Conservation (phyloP, 2,888 invertebrate species). For the Eumerus sabulonum region DNA sequence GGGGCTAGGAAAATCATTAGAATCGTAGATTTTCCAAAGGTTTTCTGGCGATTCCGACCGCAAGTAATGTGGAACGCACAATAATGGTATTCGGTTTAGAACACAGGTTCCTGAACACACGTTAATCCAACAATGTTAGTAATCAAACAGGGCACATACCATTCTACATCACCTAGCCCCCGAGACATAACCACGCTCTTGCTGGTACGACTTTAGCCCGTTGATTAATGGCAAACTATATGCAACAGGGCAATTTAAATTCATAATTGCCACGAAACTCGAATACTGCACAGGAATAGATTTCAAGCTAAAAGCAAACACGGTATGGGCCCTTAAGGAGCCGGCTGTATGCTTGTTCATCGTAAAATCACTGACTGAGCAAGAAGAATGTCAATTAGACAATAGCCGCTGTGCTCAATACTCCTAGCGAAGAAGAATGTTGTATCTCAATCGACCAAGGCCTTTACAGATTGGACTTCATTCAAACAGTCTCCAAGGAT, state of each 20-base stretch:
- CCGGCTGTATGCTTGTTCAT: constrained; percentile 32
- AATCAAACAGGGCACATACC: constrained; percentile 64
- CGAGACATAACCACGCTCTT: constrained; percentile 22
- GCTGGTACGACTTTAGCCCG: constrained; percentile 37
- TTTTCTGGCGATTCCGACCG: constrained; percentile 7
- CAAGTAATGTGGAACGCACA: constrained; percentile 7
- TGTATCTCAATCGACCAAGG: constrained; percentile 32
- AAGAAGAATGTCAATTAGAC: constrained; percentile 50
- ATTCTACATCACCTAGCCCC: constrained; percentile 47
- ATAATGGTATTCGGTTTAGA: neutral
- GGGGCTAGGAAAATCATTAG: constrained; percentile 18
- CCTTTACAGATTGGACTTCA: neutral
- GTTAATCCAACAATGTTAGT: constrained; percentile 60
- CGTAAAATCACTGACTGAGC: constrained; percentile 24
- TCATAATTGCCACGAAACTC: constrained; percentile 51
- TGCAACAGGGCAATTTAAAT: constrained; percentile 50
- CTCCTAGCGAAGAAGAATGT: constrained; percentile 7
- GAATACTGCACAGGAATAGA: constrained; percentile 23
- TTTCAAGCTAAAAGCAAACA: constrained; percentile 51
- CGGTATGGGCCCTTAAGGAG: constrained; percentile 42
- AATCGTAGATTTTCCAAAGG: neutral
- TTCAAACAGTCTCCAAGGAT: constrained; percentile 24
- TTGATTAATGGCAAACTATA: constrained; percentile 34
- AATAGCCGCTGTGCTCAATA: constrained; percentile 15
- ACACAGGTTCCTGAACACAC: constrained; percentile 38